These are phyloP conservation scores for Poecile montanus DNA, from an alignment of 2,797 vertebrate species.

Conservation along the genomic window DNA sequence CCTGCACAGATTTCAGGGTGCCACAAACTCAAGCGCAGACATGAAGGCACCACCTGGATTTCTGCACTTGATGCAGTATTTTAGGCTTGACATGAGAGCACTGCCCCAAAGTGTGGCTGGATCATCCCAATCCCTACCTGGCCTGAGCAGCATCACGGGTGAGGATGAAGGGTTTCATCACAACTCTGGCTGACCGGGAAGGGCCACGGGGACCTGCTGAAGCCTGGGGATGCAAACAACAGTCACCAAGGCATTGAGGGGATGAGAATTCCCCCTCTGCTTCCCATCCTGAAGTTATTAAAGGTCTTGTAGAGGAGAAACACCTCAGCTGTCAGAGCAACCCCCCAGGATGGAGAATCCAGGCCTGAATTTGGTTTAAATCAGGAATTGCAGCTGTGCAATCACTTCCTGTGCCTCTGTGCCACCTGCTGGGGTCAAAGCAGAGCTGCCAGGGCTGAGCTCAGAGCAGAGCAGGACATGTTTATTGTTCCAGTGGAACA, in stretches of 20 bases:
- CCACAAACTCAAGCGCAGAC: background rate
- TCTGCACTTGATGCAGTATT: background rate
- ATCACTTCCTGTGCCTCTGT: background rate
- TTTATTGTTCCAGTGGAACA: background rate
- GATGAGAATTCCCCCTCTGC: background rate
- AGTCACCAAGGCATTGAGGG: background rate
- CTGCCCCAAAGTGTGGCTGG: fast-evolving
- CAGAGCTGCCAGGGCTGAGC: background rate
- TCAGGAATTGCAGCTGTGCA: background rate
- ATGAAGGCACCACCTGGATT: background rate
- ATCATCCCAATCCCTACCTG: conserved; percentile 70
- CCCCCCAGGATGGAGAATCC: background rate
- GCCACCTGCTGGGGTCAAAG: background rate
- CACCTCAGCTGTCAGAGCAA: background rate
- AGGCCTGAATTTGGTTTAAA: background rate
- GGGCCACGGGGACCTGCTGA: conserved; percentile 50
- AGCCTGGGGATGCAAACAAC: conserved; percentile 56
- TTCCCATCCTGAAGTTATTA: background rate
- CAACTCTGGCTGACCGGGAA: conserved; percentile 69
- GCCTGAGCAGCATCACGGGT: conserved; percentile 88
- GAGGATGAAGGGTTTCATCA: conserved; percentile 90
- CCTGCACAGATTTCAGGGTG: background rate
- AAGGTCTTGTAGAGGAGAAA: background rate
- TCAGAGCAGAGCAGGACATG: background rate
- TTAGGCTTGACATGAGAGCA: background rate